These are phyloP conservation scores for Papilio polytes DNA, from an alignment of 1,140 invertebrate genomes.

Conservation along the genomic window DNA sequence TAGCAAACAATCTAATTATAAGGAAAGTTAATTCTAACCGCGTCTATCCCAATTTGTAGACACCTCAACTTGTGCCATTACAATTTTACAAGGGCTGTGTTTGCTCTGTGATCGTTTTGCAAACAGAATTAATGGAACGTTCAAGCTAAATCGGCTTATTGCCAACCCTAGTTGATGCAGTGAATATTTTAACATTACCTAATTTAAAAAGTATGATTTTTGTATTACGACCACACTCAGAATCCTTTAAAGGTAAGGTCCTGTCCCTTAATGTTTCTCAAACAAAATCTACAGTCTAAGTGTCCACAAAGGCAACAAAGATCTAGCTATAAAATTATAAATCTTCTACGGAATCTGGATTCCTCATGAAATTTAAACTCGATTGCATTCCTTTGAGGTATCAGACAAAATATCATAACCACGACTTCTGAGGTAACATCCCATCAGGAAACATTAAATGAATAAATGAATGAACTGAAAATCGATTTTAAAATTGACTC, in stretches of 20 bases:
- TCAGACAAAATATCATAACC: background rate
- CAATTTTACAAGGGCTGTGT: constrained; percentile 56
- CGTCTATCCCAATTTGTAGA: constrained; percentile 43
- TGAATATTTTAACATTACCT: background rate
- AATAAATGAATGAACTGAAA: constrained; percentile 60
- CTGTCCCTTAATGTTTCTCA: too few relatives aligned
- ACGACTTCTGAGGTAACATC: background rate
- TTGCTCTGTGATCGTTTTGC: constrained; percentile 68
- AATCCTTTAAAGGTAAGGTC: too few relatives aligned
- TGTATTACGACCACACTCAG: background rate
- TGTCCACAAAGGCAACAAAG: too few relatives aligned
- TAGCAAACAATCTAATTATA: constrained; percentile 34
- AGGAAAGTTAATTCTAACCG: constrained; percentile 5
- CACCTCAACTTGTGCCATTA: constrained; percentile 43
- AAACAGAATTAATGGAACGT: constrained; percentile 71
- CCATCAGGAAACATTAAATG: constrained; percentile 62
- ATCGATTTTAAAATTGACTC: constrained; percentile 37
- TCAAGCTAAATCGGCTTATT: constrained; percentile 62
- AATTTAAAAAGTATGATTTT: background rate
- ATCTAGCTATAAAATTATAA: background rate
- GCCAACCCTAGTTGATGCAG: constrained; percentile 16
- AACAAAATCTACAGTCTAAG: too few relatives aligned
- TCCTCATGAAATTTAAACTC: background rate
- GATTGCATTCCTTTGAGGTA: background rate
- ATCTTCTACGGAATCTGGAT: background rate